These are phyloP conservation scores for Globodera rostochiensis DNA, from an alignment of 1,140 invertebrate species.

Conservation along the genomic window DNA sequence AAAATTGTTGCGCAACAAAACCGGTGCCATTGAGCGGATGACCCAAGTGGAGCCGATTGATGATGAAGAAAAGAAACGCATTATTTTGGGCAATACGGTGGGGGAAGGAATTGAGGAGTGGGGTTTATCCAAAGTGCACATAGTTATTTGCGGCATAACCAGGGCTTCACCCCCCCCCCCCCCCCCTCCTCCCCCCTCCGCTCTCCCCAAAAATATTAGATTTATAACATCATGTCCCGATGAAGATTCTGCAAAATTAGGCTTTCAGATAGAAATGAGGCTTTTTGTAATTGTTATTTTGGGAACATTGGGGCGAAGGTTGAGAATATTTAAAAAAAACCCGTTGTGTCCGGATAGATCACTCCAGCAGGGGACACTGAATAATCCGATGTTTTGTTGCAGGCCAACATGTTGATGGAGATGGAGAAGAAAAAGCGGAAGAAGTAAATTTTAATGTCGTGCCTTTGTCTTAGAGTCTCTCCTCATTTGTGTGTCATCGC, in stretches of 20 bases:
- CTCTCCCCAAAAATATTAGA: too few species aligned
- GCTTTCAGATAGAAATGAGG: too few species aligned
- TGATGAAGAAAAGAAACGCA: constrained; percentile 65
- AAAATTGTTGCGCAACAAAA: constrained; percentile 57
- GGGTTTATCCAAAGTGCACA: too few species aligned
- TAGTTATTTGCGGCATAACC: too few species aligned
- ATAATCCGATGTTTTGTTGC: constrained; percentile 18
- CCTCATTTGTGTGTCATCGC: not conserved
- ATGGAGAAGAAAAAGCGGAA: constrained; percentile 32
- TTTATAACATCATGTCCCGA: too few species aligned
- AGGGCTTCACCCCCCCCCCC: too few species aligned
- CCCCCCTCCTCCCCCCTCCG: too few species aligned
- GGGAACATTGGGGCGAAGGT: too few species aligned
- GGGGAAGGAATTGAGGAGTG: too few species aligned
- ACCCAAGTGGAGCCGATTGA: constrained; percentile 50
- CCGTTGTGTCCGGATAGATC: not conserved
- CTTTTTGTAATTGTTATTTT: too few species aligned
- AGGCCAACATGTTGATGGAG: constrained; percentile 26
- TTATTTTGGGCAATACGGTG: constrained; percentile 56
- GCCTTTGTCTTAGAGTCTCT: not conserved
- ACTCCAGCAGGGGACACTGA: not conserved
- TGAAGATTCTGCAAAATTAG: too few species aligned
- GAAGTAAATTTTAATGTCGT: not conserved
- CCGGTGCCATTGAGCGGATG: constrained; percentile 25
- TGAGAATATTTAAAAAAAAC: too few species aligned